Percentiles rank a stretch among this genome's conserved stretches.
Conservation (phyloP, 2,113 vertebrate species). For the Nyctereutes procyonoides region DNA sequence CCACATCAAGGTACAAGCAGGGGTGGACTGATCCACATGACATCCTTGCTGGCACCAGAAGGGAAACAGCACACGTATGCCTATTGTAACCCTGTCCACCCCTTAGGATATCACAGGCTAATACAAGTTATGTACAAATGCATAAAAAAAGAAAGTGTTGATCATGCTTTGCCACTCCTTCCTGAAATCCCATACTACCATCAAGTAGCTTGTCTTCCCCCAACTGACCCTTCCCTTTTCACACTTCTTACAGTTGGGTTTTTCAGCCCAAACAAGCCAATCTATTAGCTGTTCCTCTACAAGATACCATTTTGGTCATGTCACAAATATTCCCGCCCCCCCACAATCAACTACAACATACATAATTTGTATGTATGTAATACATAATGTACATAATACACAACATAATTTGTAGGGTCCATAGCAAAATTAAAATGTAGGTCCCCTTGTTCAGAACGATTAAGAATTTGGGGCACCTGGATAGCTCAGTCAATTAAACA, state of each 20-base stretch:
- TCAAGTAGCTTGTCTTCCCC: not conserved
- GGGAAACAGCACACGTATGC: not conserved
- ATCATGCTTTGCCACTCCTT: not conserved
- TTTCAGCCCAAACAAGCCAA: not conserved
- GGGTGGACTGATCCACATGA: not conserved
- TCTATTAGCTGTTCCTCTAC: not conserved
- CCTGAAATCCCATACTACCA: not conserved
- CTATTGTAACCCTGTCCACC: not conserved
- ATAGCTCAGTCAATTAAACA: not conserved
- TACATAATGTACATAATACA: too few species aligned
- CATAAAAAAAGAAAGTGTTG: not conserved
- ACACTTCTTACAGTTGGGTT: not conserved
- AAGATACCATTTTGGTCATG: not conserved
- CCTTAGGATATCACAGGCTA: not conserved
- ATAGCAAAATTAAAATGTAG: not conserved
- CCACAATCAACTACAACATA: not conserved
- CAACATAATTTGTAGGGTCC: not conserved
- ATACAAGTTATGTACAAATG: not conserved
- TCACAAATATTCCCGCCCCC: not conserved
- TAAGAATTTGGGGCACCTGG: not conserved
- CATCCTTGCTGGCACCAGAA: not conserved
- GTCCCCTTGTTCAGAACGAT: not conserved
- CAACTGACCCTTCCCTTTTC: too few species aligned
- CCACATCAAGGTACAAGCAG: conserved; percentile 58
- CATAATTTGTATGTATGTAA: too few species aligned